Percentiles rank a stretch among this genome's conserved stretches.
Evolutionary conservation across 2,888 invertebrate species (phyloP).

Genomic region (Andrena minutula): DNA sequence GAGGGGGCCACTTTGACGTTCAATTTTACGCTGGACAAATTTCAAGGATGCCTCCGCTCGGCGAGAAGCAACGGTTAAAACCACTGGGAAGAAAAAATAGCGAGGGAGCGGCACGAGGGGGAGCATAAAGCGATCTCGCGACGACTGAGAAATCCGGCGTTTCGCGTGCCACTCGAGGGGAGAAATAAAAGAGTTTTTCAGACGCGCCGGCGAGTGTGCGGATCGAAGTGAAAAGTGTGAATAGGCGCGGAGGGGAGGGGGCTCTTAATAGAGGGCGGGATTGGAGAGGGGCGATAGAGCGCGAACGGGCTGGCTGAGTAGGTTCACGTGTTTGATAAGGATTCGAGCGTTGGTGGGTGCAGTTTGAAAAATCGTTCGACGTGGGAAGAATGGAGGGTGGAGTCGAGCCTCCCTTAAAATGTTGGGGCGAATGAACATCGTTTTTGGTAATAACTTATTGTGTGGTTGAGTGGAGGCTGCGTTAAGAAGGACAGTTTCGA

Average conservation of each 20-base stretch:
- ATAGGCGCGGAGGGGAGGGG: not conserved
- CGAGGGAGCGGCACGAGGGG: not conserved
- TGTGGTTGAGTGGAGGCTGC: no score
- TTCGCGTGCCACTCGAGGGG: slow-evolving; percentile 8
- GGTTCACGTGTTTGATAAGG: slow-evolving; percentile 1
- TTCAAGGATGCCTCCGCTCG: slow-evolving; percentile 20
- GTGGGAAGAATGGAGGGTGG: not conserved
- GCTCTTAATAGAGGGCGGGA: slow-evolving; percentile 19
- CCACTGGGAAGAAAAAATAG: not conserved
- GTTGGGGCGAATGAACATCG: not conserved
- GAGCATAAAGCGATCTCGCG: slow-evolving; percentile 13
- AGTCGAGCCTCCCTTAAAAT: not conserved
- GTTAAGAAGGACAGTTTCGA: not conserved
- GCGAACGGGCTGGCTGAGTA: slow-evolving; percentile 2
- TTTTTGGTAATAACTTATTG: no score
- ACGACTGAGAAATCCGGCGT: slow-evolving; percentile 28
- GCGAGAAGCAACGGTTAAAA: not conserved
- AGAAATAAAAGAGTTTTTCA: slow-evolving; percentile 30
- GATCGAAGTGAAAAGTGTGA: slow-evolving; percentile 8
- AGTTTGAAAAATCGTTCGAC: slow-evolving; percentile 3
- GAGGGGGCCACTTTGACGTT: slow-evolving; percentile 20
- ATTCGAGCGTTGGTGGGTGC: not conserved
- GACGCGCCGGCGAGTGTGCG: slow-evolving; percentile 12
- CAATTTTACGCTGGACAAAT: slow-evolving; percentile 53
- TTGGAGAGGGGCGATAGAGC: slow-evolving; percentile 6